These are phyloP conservation scores for Pheosia tremula DNA, from an alignment of 2,888 invertebrate genomes.

Conservation along the genomic window DNA sequence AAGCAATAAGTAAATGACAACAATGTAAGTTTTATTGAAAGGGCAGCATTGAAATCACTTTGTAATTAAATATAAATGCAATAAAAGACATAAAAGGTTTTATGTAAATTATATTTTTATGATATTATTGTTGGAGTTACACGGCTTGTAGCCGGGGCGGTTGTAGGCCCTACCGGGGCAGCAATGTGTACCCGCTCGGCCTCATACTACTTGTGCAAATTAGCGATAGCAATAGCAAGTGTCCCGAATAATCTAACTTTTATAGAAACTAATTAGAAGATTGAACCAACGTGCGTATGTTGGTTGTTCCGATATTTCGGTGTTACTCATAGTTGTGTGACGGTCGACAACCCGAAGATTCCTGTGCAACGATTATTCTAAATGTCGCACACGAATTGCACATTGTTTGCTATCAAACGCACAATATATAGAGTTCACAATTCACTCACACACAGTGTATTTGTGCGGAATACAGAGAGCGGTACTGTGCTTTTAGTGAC, in stretches of 20 bases:
- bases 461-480: constrained; percentile 13
- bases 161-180: neutral
- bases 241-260: constrained; percentile 29
- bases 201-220: constrained; percentile 13
- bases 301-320: constrained; percentile 47
- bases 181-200: neutral
- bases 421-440: constrained; percentile 26
- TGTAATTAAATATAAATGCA: constrained; percentile 21
- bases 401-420: constrained; percentile 32
- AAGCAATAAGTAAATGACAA: constrained; percentile 41
- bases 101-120: constrained; percentile 47
- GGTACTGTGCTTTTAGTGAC: constrained; percentile 22
- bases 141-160: constrained; percentile 2
- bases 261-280: constrained; percentile 33
- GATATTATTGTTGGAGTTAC: constrained; percentile 20
- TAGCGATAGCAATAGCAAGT: constrained; percentile 35
- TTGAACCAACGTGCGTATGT: constrained; percentile 38
- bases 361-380: constrained; percentile 13
- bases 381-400: constrained; percentile 36
- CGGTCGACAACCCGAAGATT: constrained; percentile 42
- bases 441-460: constrained; percentile 14
- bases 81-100: constrained; percentile 37
- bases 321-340: constrained; percentile 36
- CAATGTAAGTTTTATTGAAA: constrained; percentile 36
- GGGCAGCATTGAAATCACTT: constrained; percentile 35